These are phyloP conservation scores for mouse (Mus musculus) DNA, from an alignment of 2,113 vertebrate species.

Conservation along the genomic window GRCm39 chr9:58648001-58648500, in stretches of 20 bases:
- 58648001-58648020: background rate
- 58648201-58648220: background rate
- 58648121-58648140: background rate
- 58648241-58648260: background rate
- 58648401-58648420: background rate
- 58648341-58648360: background rate
- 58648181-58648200: background rate
- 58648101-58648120: too few species aligned
- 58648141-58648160: background rate
- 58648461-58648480: background rate
- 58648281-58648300: too few species aligned
- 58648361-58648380: background rate
- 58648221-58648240: background rate
- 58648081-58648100: background rate
- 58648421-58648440: background rate
- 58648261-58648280: background rate
- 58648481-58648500: background rate
- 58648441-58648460: background rate
- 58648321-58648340: background rate
- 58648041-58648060: background rate
- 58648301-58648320: background rate
- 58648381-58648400: background rate
- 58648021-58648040: background rate
- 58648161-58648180: background rate
- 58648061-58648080: background rate